These are phyloP conservation scores for Leptura quadrifasciata DNA, from an alignment of 2,888 invertebrate species.

Conservation along the genomic window DNA sequence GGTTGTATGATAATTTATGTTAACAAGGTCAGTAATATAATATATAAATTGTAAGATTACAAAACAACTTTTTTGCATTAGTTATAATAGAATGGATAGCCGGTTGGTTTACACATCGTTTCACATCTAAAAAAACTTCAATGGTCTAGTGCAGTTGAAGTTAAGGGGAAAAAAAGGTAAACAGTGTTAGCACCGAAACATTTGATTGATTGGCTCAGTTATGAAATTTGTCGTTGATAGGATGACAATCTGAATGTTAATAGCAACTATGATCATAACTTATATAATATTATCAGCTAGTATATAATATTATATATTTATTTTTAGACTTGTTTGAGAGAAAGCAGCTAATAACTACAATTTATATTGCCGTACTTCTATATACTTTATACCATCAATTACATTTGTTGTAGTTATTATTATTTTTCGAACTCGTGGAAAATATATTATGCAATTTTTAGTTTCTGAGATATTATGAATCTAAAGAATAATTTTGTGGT, in stretches of 20 bases:
- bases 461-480: too few species aligned
- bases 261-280: not conserved
- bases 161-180: not conserved
- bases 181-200: not conserved
- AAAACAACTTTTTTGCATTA: not conserved
- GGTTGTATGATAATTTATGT: constrained; percentile 2
- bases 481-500: too few species aligned
- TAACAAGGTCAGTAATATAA: not conserved
- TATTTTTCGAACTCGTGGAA: too few species aligned
- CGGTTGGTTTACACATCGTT: not conserved
- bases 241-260: not conserved
- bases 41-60: too few species aligned
- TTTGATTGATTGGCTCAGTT: not conserved
- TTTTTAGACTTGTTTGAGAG: too few species aligned
- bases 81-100: not conserved
- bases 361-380: too few species aligned
- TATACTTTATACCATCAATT: too few species aligned
- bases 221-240: not conserved
- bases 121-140: not conserved
- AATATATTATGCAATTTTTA: too few species aligned
- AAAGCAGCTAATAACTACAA: too few species aligned
- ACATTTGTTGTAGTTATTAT: too few species aligned
- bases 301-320: too few species aligned
- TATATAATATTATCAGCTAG: too few species aligned
- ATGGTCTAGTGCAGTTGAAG: not conserved